These are phyloP conservation scores for Glyptemys insculpta DNA, from an alignment of 2,797 vertebrate species.

Conservation along the genomic window DNA sequence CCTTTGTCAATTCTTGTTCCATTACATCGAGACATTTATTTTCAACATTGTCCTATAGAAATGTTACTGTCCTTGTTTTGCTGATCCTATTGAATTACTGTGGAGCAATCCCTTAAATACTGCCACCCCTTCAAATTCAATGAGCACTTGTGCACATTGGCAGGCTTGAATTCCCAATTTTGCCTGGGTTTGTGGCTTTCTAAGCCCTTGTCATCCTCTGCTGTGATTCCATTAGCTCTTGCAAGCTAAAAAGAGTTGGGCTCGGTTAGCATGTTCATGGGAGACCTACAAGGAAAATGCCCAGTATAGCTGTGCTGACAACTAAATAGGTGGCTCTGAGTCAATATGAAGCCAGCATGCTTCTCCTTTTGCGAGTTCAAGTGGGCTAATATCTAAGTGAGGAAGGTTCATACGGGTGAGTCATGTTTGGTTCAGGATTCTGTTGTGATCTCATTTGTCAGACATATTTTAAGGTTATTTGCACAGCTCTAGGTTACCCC, in stretches of 20 bases:
- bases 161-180: background rate
- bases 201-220: background rate
- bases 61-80: background rate
- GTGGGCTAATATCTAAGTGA: background rate
- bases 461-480: background rate
- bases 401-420: background rate
- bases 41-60: background rate
- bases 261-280: background rate
- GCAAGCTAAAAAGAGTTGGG: background rate
- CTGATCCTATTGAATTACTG: background rate
- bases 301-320: background rate
- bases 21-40: background rate
- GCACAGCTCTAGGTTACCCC: background rate
- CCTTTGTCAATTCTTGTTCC: background rate
- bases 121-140: background rate
- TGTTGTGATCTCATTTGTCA: background rate
- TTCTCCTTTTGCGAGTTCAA: background rate
- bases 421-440: background rate
- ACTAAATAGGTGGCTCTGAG: background rate
- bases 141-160: background rate
- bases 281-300: background rate
- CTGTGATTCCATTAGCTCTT: background rate
- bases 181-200: background rate
- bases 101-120: background rate
- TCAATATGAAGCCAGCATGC: background rate